These are phyloP conservation scores for Aramus guarauna DNA, from an alignment of 2,113 vertebrate species.

Conservation along the genomic window DNA sequence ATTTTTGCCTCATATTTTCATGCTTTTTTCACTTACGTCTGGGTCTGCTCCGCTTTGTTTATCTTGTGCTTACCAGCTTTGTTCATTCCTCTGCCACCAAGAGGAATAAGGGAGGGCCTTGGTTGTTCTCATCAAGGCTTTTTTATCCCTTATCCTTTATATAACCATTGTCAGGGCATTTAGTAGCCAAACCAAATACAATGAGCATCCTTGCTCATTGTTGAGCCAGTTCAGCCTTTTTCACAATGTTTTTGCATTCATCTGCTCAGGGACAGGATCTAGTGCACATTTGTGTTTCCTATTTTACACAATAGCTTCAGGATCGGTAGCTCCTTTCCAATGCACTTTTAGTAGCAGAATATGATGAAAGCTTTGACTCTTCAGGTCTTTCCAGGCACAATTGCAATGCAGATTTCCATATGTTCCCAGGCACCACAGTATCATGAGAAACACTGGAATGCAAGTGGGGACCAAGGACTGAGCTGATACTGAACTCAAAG, in stretches of 20 bases:
- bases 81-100: background rate
- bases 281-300: background rate
- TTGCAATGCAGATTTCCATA: background rate
- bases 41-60: background rate
- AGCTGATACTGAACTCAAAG: background rate
- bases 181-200: background rate
- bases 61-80: background rate
- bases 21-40: background rate
- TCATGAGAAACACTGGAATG: rapidly evolving
- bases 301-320: background rate
- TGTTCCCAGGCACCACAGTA: no score
- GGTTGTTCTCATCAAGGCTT: background rate
- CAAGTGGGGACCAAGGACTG: background rate
- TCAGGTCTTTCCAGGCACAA: background rate
- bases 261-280: background rate
- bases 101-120: background rate
- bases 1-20: background rate
- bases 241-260: background rate
- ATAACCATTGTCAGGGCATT: background rate
- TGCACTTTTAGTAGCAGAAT: background rate
- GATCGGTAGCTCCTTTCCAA: background rate
- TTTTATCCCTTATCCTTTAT: background rate
- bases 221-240: background rate
- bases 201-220: background rate
- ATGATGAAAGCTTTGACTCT: background rate